phyloP scores from a whole-genome alignment of 53 echinoderm and acorn worm species.

The Paracentrotus lividus region DNA sequence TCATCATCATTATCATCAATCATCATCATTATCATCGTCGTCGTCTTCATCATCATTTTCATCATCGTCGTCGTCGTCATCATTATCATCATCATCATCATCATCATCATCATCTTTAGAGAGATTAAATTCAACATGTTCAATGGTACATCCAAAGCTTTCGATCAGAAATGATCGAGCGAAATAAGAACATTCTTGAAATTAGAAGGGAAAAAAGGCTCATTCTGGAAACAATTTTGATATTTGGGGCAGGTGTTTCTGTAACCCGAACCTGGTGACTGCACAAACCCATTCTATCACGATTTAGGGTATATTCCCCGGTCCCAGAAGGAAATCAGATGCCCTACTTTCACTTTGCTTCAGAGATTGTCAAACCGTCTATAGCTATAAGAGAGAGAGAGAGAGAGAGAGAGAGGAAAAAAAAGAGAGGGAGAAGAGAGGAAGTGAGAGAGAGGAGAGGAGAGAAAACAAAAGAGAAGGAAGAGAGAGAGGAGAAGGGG shows the following conservation, averaged over 20 bases:
- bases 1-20: too few relatives aligned
- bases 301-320: neutral
- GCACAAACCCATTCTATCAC: constrained; percentile 9
- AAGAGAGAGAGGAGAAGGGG: neutral
- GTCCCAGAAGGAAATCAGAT: neutral
- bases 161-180: too few relatives aligned
- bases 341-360: constrained; percentile 26
- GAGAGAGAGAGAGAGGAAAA: neutral
- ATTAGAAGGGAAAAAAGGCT: neutral
- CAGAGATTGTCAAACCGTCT: neutral
- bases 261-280: neutral
- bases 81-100: too few relatives aligned
- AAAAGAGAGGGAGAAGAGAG: neutral
- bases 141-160: too few relatives aligned
- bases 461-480: neutral
- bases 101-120: too few relatives aligned
- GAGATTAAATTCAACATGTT: too few relatives aligned
- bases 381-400: too few relatives aligned
- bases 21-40: too few relatives aligned
- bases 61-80: too few relatives aligned
- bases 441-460: constrained; percentile 10
- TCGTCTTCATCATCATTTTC: too few relatives aligned
- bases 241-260: neutral
- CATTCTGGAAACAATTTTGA: neutral
- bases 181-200: neutral